Conservation (phyloP, 2,113 vertebrate genomes). For the Fukomys damarensis region DNA sequence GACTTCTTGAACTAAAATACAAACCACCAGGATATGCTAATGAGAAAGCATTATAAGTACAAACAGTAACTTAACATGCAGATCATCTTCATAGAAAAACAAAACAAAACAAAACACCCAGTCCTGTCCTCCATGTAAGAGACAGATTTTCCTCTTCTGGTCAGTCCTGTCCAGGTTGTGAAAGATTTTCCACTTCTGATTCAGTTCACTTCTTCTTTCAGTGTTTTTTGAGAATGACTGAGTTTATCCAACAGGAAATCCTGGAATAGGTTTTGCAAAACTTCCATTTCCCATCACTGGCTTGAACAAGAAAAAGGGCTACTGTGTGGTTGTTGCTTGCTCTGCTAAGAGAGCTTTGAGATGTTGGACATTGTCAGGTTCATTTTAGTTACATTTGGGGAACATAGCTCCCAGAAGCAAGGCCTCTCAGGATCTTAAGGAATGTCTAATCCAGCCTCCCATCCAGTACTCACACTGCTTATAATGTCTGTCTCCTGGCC, state of each 20-base stretch:
- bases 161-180: not conserved
- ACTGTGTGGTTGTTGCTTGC: not conserved
- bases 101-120: too few relatives aligned
- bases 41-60: not conserved
- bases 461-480: not conserved
- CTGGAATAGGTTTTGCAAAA: constrained; percentile 64
- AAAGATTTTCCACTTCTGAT: constrained; percentile 55
- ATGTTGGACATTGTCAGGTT: not conserved
- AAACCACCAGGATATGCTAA: not conserved
- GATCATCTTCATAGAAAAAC: not conserved
- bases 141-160: not conserved
- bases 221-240: constrained; percentile 40
- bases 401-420: not conserved
- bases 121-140: not conserved
- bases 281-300: constrained; percentile 40
- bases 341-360: constrained; percentile 35
- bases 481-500: not conserved
- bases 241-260: constrained; percentile 68
- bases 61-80: not conserved
- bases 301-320: constrained; percentile 30
- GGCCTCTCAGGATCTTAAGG: not conserved
- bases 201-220: not conserved
- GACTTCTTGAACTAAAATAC: constrained; percentile 23
- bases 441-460: not conserved
- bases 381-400: not conserved